Evolutionary conservation across 2,888 invertebrate species (phyloP), one percentile per base, ranked within the genome.

Genomic region (Thymelicus lineola): DNA sequence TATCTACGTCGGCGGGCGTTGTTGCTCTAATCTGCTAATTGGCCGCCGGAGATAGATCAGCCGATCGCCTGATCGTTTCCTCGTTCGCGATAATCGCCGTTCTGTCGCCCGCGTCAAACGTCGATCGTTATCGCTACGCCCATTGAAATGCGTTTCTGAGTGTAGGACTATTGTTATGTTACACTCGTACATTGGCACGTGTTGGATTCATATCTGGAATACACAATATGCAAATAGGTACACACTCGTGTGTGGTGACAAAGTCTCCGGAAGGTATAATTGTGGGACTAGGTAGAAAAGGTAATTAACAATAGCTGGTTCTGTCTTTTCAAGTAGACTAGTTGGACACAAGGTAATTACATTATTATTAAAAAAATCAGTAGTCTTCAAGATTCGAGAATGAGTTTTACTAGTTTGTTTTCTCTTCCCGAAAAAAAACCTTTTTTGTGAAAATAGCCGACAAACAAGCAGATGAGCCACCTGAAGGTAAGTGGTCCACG

Each of bases 21-120:
- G 83, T 85, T 82, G 80, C 81, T 83, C 91, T 93, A 93, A 93
- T 93, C 93, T 91, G 92, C 92, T 93, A 93, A 93, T 93, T 93
- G 93, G 92, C 89, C 91, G 90, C 91, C 90, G 85, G 82, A 80
- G 77, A 81, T 73, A 86, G 88, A 88, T 88, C 88, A 82, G 83
- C 84, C 88, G 88, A 88, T 88, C 88, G 82, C 83, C 84, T 88
- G 88, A 92, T 92, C 91, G 84, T 90, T 92, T 91, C 91, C 91
- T 89, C 81, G 82, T 86, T 80, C 78, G 75, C 86, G 89, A 91
- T 92, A 90, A 88, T 81, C 80, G 75, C 78, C 79, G 77, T 75
- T 79, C 81, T 83, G 86, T 86, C 85, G 85, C 82, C 81, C 85
- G 88, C 90, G 90, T 91, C 91, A 89, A 90, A 89, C 85, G 86